A percentile compares a stretch with the other conserved stretches of the same genome.
These are phyloP conservation scores for Macropus fuliginosus DNA, from an alignment of 2,797 vertebrate genomes.

Conservation along the genomic window DNA sequence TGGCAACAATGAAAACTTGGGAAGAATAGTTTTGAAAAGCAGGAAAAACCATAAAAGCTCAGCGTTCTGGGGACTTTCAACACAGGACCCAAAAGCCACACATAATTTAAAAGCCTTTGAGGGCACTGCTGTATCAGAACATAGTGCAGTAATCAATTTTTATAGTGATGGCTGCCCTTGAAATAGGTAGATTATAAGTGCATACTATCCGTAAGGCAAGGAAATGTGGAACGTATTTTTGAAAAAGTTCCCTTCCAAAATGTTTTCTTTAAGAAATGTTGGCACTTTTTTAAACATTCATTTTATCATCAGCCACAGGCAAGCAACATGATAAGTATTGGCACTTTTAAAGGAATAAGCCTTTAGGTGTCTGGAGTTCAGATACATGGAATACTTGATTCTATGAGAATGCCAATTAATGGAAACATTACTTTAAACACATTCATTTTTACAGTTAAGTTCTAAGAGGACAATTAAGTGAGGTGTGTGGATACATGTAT, in stretches of 20 bases:
- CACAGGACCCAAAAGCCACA: too few relatives aligned
- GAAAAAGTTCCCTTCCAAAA: neutral
- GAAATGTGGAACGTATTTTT: neutral
- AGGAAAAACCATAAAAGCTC: neutral
- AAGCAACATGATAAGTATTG: neutral
- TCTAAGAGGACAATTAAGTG: neutral
- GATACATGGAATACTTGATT: neutral
- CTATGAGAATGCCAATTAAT: neutral
- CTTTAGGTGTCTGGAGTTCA: neutral
- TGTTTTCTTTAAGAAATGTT: neutral
- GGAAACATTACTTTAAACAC: neutral
- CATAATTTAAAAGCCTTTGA: neutral
- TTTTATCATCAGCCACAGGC: neutral
- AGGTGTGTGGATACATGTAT: neutral
- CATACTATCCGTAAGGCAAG: neutral
- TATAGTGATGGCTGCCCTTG: neutral
- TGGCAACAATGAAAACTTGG: neutral
- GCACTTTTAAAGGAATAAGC: neutral
- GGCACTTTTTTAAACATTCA: neutral
- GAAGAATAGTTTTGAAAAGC: neutral
- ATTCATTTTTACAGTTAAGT: neutral
- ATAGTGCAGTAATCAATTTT: neutral
- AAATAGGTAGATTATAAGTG: neutral
- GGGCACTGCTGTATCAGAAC: neutral
- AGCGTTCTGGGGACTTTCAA: neutral